Conservation (phyloP, 2,797 vertebrate species). For the Anomalospiza imberbis region DNA sequence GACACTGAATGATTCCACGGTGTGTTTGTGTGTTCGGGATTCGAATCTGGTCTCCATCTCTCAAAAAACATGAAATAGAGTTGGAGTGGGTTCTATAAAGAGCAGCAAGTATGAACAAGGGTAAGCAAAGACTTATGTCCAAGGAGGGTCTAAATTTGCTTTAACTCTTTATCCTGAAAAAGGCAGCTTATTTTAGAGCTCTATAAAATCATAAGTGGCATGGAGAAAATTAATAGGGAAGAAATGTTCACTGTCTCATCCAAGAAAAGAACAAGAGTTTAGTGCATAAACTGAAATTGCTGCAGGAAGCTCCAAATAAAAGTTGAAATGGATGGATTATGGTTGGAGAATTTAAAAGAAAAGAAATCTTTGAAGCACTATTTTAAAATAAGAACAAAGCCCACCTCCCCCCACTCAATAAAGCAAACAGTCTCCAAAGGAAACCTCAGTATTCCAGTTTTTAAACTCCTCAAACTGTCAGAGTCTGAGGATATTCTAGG, state of each 20-base stretch:
- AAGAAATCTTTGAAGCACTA: neutral
- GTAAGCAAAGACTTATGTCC: neutral
- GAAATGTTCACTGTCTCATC: neutral
- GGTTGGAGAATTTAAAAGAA: neutral
- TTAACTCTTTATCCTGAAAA: neutral
- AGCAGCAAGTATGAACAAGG: neutral
- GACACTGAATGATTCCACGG: neutral
- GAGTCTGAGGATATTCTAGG: neutral
- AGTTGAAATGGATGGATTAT: neutral
- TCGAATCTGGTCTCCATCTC: neutral
- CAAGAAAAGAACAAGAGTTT: neutral
- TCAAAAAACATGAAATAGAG: neutral
- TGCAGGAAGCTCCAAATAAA: neutral
- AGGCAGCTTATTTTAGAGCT: constrained; percentile 18
- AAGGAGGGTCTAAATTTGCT: neutral
- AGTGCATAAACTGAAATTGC: neutral
- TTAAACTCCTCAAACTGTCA: neutral
- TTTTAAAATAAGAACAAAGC: neutral
- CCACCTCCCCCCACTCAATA: neutral
- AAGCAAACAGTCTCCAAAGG: neutral
- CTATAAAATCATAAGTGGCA: neutral
- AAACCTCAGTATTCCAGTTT: neutral
- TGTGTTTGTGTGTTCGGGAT: neutral
- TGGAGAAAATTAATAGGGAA: neutral
- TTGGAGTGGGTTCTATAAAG: neutral